Percentiles rank a stretch among this genome's conserved stretches.
Conservation (phyloP, 2,113 vertebrate species). For the Alectura lathami region DNA sequence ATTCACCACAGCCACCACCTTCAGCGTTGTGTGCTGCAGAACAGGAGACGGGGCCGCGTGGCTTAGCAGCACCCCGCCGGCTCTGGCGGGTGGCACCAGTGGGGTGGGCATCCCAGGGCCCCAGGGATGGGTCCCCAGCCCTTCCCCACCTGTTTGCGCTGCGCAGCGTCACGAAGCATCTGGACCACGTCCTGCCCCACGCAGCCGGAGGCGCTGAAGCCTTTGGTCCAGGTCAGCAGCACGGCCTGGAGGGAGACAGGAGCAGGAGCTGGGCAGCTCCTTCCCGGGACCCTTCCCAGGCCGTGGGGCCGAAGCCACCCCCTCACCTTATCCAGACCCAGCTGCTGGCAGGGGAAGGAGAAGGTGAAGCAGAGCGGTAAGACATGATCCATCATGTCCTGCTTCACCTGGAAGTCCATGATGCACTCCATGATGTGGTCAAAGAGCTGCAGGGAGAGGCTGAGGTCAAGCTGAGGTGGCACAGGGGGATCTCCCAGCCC, state of each 20-base stretch:
- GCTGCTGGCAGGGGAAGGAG: conserved; percentile 81
- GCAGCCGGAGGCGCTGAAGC: conserved; percentile 73
- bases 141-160: conserved; percentile 69
- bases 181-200: conserved; percentile 75
- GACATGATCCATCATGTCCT: conserved; percentile 32
- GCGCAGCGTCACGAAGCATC: conserved; percentile 75
- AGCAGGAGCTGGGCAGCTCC: not conserved
- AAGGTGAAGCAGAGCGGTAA: conserved; percentile 81
- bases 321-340: conserved; percentile 79
- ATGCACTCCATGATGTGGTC: conserved; percentile 79
- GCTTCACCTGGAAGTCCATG: conserved; percentile 74
- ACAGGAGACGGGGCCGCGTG: not conserved
- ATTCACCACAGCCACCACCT: conserved; percentile 80
- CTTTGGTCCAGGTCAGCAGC: conserved; percentile 83
- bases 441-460: conserved; percentile 69
- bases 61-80: not conserved
- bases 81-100: not conserved
- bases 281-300: not conserved
- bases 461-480: not conserved
- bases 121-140: not conserved
- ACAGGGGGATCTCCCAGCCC: not conserved
- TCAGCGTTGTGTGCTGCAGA: conserved; percentile 72
- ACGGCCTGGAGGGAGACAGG: conserved; percentile 68
- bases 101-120: not conserved
- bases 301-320: not conserved